These are phyloP conservation scores for Nasonia longicornis DNA, from an alignment of 1,140 invertebrate genomes.

Conservation along the genomic window DNA sequence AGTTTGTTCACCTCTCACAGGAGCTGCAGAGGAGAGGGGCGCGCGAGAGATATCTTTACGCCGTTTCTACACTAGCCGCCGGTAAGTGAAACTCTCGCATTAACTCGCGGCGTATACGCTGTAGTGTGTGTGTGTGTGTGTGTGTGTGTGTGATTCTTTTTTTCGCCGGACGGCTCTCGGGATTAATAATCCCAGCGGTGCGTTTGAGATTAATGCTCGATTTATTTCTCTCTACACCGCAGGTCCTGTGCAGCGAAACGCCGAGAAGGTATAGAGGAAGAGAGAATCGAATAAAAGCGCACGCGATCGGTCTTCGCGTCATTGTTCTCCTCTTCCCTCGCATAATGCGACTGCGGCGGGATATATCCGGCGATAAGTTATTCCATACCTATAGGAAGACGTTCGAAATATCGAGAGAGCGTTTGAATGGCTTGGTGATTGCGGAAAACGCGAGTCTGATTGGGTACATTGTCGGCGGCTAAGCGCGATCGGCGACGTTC, in stretches of 20 bases:
- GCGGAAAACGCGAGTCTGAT: not conserved
- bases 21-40: not conserved
- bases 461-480: not conserved
- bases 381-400: not conserved
- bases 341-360: too few species aligned
- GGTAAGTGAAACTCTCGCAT: constrained; percentile 37
- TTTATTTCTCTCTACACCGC: too few species aligned
- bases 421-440: not conserved
- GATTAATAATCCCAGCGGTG: too few species aligned
- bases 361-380: too few species aligned
- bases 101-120: not conserved
- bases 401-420: not conserved
- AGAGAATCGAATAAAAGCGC: too few species aligned
- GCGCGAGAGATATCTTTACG: constrained; percentile 9
- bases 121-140: too few species aligned
- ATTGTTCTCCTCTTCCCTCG: too few species aligned
- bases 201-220: too few species aligned
- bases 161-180: not conserved
- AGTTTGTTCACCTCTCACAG: constrained; percentile 44
- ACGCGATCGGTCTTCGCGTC: too few species aligned
- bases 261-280: constrained; percentile 2
- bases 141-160: not conserved
- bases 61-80: constrained; percentile 5
- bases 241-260: too few species aligned
- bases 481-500: not conserved